Base-by-base conservation (phyloP, 2,113 vertebrate species). In the Cranoglanis bouderius region DNA sequence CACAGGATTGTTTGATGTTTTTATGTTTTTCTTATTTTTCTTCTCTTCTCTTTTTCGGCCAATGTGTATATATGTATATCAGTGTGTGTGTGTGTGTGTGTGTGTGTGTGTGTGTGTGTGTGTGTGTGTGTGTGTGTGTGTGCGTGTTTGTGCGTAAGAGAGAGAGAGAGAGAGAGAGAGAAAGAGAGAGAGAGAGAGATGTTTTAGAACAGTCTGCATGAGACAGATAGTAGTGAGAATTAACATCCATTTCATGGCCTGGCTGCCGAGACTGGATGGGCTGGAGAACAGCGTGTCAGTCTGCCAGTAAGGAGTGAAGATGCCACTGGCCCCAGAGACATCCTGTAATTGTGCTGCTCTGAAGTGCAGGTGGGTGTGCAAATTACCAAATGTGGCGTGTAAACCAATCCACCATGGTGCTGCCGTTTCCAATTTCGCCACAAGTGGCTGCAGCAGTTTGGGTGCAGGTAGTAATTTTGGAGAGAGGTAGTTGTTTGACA, bases 301-400 rank as follows among this genome's bases (percentile, higher is more conserved):
- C 87, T 90, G 92, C 92, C 92, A 90, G 85, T 92, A 75, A 93
- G 93, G 83, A 75, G 8, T 84, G 35, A 92, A 91, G 88, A 63
- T 84, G 82, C 77, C 91, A 89, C 91, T 65, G 88, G 90, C 93
- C 93, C 91, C 85, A 35, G 92, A 94, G 93, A 95, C 93, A 87
- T 92, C 92, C 83, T 88, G 93, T 95, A 95, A 96, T 96, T 95
- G 94, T 94, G 35, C 90, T 88, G 91, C 94, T 95, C 94, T 95
- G 95, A 96, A 95, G 94, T 95, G 95, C 93, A 94, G 94, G 93
- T 94, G 94, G 95, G 93, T 96, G 95, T 95, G 95, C 93, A 96
- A 96, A 96, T 95, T 93, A 95, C 92, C 92, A 95, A 96, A 96
- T 95, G 94, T 95, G 93, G 92, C 94, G 87, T 95, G 92, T 94